A percentile compares a stretch with the other conserved stretches of the same genome.
These are phyloP conservation scores for Oncorhynchus kisutch DNA, from an alignment of 2,113 vertebrate genomes.

Conservation along the genomic window DNA sequence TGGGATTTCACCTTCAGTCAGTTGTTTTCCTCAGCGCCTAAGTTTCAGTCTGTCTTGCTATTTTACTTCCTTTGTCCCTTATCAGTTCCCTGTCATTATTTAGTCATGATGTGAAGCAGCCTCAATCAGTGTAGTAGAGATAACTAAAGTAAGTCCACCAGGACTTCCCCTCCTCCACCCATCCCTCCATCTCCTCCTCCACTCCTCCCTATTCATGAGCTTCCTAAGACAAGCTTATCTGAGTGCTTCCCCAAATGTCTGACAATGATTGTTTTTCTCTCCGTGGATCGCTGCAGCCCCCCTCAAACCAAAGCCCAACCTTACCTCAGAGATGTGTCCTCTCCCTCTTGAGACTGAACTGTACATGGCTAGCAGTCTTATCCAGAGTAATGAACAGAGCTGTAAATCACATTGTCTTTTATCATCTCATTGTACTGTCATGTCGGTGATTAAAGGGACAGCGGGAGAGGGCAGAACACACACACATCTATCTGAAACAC, in stretches of 20 bases:
- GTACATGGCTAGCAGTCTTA: constrained; percentile 48
- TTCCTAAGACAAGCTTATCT: constrained; percentile 64
- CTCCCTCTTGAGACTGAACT: constrained; percentile 13
- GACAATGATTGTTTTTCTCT: constrained; percentile 36
- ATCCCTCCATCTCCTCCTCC: constrained; percentile 4
- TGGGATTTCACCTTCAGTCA: neutral
- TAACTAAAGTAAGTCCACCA: neutral
- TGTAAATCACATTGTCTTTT: constrained; percentile 66
- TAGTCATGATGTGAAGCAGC: too few relatives aligned
- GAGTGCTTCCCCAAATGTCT: constrained; percentile 27
- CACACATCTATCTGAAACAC: constrained; percentile 26
- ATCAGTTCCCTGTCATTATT: neutral
- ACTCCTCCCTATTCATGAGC: constrained; percentile 43
- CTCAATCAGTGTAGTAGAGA: neutral
- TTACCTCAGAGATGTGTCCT: constrained; percentile 15
- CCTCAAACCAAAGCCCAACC: constrained; percentile 13
- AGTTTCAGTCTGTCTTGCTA: neutral
- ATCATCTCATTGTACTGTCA: constrained; percentile 55
- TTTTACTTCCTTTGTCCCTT: neutral
- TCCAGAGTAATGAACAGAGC: constrained; percentile 63
- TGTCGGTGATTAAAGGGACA: constrained; percentile 56
- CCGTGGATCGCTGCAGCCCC: constrained; percentile 13
- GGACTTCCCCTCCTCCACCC: constrained; percentile 8
- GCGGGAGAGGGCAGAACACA: constrained; percentile 32
- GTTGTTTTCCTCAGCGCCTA: neutral